phyloP scores from a whole-genome alignment of 2,888 invertebrate species.

The Hirtodrosophila confusa region DNA sequence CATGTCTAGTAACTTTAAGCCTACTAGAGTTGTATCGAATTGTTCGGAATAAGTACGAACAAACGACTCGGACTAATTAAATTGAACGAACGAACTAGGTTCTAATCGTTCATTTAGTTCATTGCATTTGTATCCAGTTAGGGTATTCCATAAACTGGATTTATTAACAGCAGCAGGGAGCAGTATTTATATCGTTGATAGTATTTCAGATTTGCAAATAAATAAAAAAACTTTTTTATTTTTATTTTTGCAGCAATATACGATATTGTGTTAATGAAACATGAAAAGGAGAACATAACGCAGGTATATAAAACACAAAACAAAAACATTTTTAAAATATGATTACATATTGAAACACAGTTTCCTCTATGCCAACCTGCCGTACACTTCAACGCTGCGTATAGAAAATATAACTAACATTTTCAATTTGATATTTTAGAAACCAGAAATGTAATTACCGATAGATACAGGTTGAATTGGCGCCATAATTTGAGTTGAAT shows the following conservation, averaged over 20 bases:
- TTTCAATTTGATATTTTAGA: background rate
- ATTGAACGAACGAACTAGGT: no score
- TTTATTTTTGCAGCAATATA: no score
- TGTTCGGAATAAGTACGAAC: background rate
- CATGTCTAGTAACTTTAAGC: constrained; percentile 50
- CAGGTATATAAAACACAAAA: background rate
- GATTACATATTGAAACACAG: background rate
- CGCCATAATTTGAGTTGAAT: constrained; percentile 74
- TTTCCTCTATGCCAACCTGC: constrained; percentile 10
- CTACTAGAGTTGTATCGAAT: constrained; percentile 21
- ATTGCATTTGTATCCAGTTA: no score
- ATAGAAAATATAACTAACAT: background rate
- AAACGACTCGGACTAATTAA: no score
- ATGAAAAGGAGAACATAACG: no score
- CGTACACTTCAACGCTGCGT: constrained; percentile 51
- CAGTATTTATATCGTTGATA: no score
- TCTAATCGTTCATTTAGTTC: no score
- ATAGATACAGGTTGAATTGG: constrained; percentile 74
- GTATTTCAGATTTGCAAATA: no score
- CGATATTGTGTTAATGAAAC: no score
- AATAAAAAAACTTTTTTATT: no score
- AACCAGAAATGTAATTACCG: constrained; percentile 48
- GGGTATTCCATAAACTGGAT: no score
- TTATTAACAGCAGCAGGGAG: no score
- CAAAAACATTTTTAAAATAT: background rate